Conservation (phyloP, 2,797 vertebrate species). For the Rhinatrema bivittatum region DNA sequence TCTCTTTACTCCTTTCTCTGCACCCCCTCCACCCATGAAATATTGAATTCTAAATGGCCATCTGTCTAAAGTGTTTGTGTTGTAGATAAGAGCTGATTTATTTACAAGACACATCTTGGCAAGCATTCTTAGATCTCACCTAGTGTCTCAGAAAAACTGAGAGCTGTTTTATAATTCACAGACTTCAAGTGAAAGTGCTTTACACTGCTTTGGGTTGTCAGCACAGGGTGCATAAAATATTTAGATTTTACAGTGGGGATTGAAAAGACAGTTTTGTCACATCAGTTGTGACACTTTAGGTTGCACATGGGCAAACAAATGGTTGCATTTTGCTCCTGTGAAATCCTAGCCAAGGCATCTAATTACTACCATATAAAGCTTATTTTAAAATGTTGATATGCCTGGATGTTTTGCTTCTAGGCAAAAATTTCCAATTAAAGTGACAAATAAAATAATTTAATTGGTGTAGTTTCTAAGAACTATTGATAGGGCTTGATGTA, state of each 20-base stretch:
- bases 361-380: conserved; percentile 5
- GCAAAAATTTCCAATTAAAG: no score
- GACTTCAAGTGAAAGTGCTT: conserved; percentile 54
- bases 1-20: conserved; percentile 12
- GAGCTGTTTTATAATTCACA: conserved; percentile 67
- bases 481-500: no score
- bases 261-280: conserved; percentile 34
- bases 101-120: conserved; percentile 45
- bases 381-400: no score
- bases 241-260: conserved; percentile 33
- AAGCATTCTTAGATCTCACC: conserved; percentile 40
- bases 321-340: background rate
- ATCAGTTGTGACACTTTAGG: conserved; percentile 23
- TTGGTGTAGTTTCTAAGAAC: background rate
- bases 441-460: no score
- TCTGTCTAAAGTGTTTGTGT: conserved; percentile 31
- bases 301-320: conserved; percentile 1
- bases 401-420: no score
- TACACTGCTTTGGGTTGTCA: conserved; percentile 45
- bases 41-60: conserved; percentile 41
- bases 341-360: conserved; percentile 12
- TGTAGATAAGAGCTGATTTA: conserved; percentile 39
- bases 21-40: conserved; percentile 14
- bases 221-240: conserved; percentile 55
- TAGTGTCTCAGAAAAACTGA: conserved; percentile 46